Evolutionary conservation across 2,888 invertebrate genomes (phyloP).

Genomic region (Lepidocyrtoides sp.): DNA sequence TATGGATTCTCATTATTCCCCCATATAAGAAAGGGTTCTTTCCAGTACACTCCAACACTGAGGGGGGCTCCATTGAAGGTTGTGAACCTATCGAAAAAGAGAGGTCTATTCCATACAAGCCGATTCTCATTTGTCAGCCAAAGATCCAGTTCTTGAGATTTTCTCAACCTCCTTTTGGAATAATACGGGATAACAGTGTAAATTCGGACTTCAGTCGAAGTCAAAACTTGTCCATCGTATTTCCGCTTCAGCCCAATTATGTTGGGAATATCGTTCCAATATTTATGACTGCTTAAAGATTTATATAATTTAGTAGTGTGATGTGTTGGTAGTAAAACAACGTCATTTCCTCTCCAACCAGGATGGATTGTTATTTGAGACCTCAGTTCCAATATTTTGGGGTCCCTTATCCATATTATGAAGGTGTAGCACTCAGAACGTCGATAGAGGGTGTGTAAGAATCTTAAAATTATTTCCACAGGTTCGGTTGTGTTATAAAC

Average conservation of each 20-base stretch:
- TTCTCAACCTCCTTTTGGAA: neutral
- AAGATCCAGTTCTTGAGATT: constrained; percentile 71
- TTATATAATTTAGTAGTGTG: constrained; percentile 61
- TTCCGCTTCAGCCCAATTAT: constrained; percentile 63
- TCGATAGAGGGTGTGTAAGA: constrained; percentile 66
- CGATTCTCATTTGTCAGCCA: constrained; percentile 60
- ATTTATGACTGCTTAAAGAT: constrained; percentile 36
- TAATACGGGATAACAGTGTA: constrained; percentile 78
- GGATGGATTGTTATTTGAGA: constrained; percentile 53
- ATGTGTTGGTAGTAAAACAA: constrained; percentile 61
- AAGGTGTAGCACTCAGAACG: constrained; percentile 70
- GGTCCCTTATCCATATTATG: constrained; percentile 73
- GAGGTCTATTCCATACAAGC: constrained; percentile 19
- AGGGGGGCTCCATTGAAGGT: constrained; percentile 64
- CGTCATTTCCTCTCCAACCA: constrained; percentile 72
- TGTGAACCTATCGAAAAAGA: constrained; percentile 72
- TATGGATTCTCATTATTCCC: constrained; percentile 72
- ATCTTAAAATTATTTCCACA: constrained; percentile 12
- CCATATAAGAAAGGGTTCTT: constrained; percentile 80
- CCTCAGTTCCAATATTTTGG: constrained; percentile 49
- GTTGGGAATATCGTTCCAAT: constrained; percentile 79
- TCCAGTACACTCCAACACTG: constrained; percentile 70
- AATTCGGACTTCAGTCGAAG: constrained; percentile 9
- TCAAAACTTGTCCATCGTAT: constrained; percentile 9
- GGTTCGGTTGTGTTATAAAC: constrained; percentile 17